Evolutionary conservation across 2,113 vertebrate species (phyloP), one percentile per base, ranked within the genome.

Genomic region (Gymnorhina tibicen): DNA sequence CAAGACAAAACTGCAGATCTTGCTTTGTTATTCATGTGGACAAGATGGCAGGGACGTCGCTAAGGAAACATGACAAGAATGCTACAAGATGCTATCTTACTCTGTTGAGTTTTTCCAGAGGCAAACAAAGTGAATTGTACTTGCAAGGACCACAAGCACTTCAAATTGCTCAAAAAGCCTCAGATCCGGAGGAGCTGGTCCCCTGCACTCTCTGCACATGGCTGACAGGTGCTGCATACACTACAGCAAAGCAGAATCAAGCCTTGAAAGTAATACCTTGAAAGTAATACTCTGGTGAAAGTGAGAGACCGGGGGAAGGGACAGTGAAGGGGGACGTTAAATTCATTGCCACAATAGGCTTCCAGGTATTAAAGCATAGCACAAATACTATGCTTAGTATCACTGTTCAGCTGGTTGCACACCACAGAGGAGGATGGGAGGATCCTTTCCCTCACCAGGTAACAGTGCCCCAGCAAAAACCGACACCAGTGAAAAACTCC

Each of bases 1-100:
- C 62, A 74, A 95, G 93, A 87, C 55, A 96, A 87, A 97, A 95
- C 59, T 93, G 86, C 93, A 95, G 84, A 80, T 11, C 41, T 85
- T 70, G 47, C 80, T 95, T 96, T 97, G 92, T 87, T 97, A 91
- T 91, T 96, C 72, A 32, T 49, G 75, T 72, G 47, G 67, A 75
- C 79, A 96, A 95, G 78, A 95, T 21, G 20, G 52, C 73, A 95
- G 82, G 69, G 85, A 93, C 1, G 3, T 92, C 42, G 0, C 50
- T 91, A 73, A 75, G 68, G 49, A 68, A 97, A 97, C 94, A 90
- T 37, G 60, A 95, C 8, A 23, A 74, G 91, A 95, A 81, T 3
- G 0, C 80, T 92, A 41, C n/a, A 59, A 81, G 83, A 96, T 26
- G 7, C 59, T 95, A 28, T 69, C 66, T 95, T 82, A 67, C 30